Evolutionary conservation across 2,113 vertebrate genomes (phyloP), one percentile per base, ranked within the genome.

Genomic region (Reinhardtius hippoglossoides): DNA sequence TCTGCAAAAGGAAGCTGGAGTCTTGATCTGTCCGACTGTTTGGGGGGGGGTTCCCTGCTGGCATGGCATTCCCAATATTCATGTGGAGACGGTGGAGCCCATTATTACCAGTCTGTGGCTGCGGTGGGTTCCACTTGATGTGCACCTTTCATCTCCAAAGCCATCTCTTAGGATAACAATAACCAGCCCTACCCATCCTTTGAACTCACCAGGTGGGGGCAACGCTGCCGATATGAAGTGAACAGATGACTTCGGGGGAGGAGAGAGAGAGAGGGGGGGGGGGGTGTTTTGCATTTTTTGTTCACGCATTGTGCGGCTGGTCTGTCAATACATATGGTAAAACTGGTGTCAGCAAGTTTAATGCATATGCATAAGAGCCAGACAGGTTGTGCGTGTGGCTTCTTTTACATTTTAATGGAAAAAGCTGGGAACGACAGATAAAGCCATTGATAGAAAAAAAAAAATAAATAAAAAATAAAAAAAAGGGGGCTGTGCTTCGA

Each of bases 381-480:
- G 74, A 18, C 65, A 67, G 78, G 44, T 57, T 68, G 67, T 31
- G 23, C 31, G 6, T 61, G 68, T 48, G 50, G 66, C 67, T 85
- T 81, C 77, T 87, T 88, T 87, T 87, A 55, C 74, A 91, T 91
- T 88, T 89, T 81, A 91, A 91, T 88, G 70, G 82, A 80, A 81
- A 81, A 78, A 66, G 31, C 64, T 64, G 63, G 14, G 27, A 74
- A 66, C 65, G 63, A 65, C 16, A 70, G 87, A 88, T 85, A 87
- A 91, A 83, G 26, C 56, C 67, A 68, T 5, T 62, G 56, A 84
- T 59, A 76, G 62, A 66, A 83, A 86, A 82, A 52, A 26, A 20
- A 48, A 48, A 48, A 15, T n/a, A 48, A 18, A 86, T 6, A 81
- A 46, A 26, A 20, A 50, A 50, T 20, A 2, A 50, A 18, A 74